Base-by-base conservation (phyloP, 2,113 vertebrate species). In the Cervus canadensis region DNA sequence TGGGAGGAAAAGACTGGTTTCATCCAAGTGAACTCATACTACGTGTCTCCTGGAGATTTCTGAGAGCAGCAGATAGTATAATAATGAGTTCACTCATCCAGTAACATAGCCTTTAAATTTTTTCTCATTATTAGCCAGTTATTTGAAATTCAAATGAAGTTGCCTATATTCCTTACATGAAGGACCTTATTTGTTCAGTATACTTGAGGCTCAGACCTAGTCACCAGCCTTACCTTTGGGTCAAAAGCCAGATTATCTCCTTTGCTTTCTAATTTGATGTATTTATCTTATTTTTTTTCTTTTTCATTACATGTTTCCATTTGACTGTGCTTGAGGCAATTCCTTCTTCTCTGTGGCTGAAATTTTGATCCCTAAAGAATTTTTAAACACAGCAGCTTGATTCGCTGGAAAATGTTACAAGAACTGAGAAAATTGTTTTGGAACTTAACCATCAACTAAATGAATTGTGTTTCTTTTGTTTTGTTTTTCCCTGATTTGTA, bases 361-460 rank as follows among this genome's bases (percentile, higher is more conserved):
- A 96, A 87, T 86, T 97, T 96, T 90, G 93, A 52, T 95, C 67
- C 57, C 94, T 36, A 36, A 81, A 90, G 86, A 67, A 89, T 91
- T 94, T 97, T 81, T 85, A 91, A 92, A 48, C 83, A 79, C 7
- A 90, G 62, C 62, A 78, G 45, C 21, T 95, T 94, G 59, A 90
- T 59, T 94, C 89, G 43, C 25, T 96, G 84, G 76, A 84, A 96
- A 95, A 54, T 95, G 45, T 96, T 92, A 81, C 4, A 94, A 96
- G 57, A 96, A 94, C 79, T 54, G 74, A 96, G 96, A 91, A 88
- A 86, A 83, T 89, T 33, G n/a, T 94, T 97, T 87, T 96, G 64
- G 62, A 95, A 59, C 50, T n/a, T 79, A 81, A 48, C 57, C 14
- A 33, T 89, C 57, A 87, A 59, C 26, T 87, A 82, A 54, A 94